These are phyloP conservation scores for Nannobrachium achirus DNA, from an alignment of 2,113 vertebrate species.

Conservation along the genomic window DNA sequence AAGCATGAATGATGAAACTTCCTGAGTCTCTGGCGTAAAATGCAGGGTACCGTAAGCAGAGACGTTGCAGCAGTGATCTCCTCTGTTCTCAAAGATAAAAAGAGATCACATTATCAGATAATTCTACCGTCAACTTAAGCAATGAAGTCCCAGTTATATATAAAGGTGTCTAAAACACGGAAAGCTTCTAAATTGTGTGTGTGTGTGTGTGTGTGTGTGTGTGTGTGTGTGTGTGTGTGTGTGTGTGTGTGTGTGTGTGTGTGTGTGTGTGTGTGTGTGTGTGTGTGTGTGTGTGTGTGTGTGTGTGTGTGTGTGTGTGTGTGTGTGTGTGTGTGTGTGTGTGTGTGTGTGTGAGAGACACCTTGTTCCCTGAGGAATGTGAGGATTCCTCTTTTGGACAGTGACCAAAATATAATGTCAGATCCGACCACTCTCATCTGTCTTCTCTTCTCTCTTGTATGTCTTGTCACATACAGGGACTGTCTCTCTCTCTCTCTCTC, in stretches of 20 bases:
- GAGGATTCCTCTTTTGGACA: slow-evolving; percentile 28
- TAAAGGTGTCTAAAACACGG: not conserved
- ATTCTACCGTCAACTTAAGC: not conserved
- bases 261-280: too few species aligned
- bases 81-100: not conserved
- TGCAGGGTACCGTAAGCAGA: not conserved
- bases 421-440: slow-evolving; percentile 27
- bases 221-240: slow-evolving; percentile 4
- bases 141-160: not conserved
- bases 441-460: too few species aligned
- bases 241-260: not conserved
- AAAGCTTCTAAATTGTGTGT: not conserved
- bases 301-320: too few species aligned
- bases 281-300: too few species aligned
- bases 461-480: too few species aligned
- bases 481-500: slow-evolving; percentile 6
- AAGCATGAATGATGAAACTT: slow-evolving; percentile 7
- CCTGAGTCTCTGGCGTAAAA: not conserved
- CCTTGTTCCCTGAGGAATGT: slow-evolving; percentile 27
- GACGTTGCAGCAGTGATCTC: not conserved
- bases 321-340: too few species aligned
- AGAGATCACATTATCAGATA: not conserved
- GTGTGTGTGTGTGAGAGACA: too few species aligned
- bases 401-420: slow-evolving; percentile 18
- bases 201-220: slow-evolving; percentile 13